Evolutionary conservation across 2,797 vertebrate genomes (phyloP), one percentile per base, ranked within the genome.

Genomic region (Hyperoplus lanceolatus): DNA sequence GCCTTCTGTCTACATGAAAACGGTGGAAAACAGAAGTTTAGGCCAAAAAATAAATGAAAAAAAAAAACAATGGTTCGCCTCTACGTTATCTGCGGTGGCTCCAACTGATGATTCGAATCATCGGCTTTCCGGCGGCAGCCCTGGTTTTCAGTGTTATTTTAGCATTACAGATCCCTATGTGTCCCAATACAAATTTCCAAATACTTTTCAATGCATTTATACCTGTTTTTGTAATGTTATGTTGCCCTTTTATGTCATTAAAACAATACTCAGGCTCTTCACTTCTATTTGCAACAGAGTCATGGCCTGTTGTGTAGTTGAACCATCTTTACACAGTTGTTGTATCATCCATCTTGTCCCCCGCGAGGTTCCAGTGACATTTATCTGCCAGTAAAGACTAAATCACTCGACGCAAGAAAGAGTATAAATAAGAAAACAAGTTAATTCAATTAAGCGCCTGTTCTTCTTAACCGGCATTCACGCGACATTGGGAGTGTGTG

Each of bases 341-440:
- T 46, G 59, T n/a, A 13, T 36, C 10, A 4, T 81, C 69, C 50
- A 42, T 81, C 56, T 78, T 21, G 2, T 29, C 29, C 65, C 60
- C n/a, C 1, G 6, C 43, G 46, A 76, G 58, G n/a, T 55, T 29
- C 70, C 79, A 58, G 67, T 85, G 81, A 85, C 85, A 83, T 72
- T 77, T 86, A 81, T 83, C 70, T 79, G 58, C 73, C 81, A 81
- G 82, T 86, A 87, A 82, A 15, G 9, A 78, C 82, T 87, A 90
- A 90, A 90, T 90, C 81, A 81, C 71, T 84, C 81, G 80, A 84
- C 85, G 84, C 29, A 85, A 85, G 73, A 61, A 61, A 86, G 80
- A 88, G 29, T 29, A 93, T 85, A 92, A 90, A 92, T 86, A 91
- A 82, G 91, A 86, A 80, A 84, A 88, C 88, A 29, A 29, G 29